Evolutionary conservation across 2,797 vertebrate genomes (phyloP), one percentile per base, ranked within the genome.

Genomic region (Spinus pinus): DNA sequence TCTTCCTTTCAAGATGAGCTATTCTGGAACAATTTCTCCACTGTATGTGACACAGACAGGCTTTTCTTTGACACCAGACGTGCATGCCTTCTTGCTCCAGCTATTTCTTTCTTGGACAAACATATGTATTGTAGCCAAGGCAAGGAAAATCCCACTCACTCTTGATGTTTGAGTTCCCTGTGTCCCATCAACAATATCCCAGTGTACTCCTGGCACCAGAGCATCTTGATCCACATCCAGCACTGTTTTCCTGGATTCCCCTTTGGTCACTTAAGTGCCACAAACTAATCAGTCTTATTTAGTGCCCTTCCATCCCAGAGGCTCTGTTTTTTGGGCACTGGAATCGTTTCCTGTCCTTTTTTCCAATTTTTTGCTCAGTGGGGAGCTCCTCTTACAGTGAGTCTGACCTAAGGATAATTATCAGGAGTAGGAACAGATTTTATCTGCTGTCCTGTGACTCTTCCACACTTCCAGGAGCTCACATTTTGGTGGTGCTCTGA

Each of bases 71-170:
- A 80, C 95, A 95, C 93, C 95, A 98, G 97, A 98, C 98, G 14
- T 97, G 97, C 97, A 97, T 96, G 97, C 97, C 98, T 97, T 97
- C 96, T 97, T 95, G 93, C 97, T 98, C 96, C 97, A 97, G 77
- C 97, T 97, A 93, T 98, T 97, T 98, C 96, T 97, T 96, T 91
- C 97, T 98, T 98, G 97, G 96, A 98, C 98, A 98, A 98, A 98
- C 98, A 98, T 98, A 97, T 98, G 97, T 97, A 98, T 98, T 98
- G 97, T 98, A 96, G 97, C 86, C 97, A 96, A 93, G 74, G 93
- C 95, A 96, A 97, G 98, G 97, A 98, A 98, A 98, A 97, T 98
- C 97, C 97, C 80, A 84, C 97, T 98, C 96, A 56, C 92, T 95
- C 70, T 96, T 97, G 97, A 79, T 97, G 96, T 98, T 95, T 95